Evolutionary conservation across 2,113 vertebrate genomes (phyloP).

Genomic region (Procavia capensis): DNA sequence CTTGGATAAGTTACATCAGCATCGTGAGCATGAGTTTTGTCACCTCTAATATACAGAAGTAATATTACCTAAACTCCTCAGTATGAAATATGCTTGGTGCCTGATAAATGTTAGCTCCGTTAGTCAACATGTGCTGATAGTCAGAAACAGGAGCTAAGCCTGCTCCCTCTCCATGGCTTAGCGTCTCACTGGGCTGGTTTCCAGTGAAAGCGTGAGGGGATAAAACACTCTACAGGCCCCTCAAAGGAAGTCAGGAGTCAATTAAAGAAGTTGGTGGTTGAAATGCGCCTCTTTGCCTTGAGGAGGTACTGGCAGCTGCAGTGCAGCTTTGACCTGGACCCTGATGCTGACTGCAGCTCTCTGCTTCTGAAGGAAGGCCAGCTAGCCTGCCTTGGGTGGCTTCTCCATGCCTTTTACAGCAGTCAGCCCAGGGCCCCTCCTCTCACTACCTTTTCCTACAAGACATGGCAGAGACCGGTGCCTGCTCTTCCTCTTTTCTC

Average conservation of each 20-base stretch:
- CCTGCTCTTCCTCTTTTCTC: slow-evolving; percentile 48
- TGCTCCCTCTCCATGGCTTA: not conserved
- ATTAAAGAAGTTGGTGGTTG: not conserved
- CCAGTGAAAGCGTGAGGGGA: not conserved
- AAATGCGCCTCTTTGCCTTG: not conserved
- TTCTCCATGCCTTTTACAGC: not conserved
- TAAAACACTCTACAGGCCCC: not conserved
- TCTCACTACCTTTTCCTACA: not conserved
- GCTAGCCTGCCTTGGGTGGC: not conserved
- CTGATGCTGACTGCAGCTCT: not conserved
- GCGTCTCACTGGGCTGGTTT: not conserved
- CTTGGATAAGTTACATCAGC: not conserved
- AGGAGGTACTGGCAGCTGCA: not conserved
- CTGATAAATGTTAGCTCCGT: not conserved
- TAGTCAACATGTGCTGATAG: not conserved
- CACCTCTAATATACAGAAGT: not conserved
- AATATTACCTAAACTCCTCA: not conserved
- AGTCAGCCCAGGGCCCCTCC: not conserved
- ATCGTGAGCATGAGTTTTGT: not conserved
- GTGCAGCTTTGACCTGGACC: not conserved
- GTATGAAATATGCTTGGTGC: not conserved
- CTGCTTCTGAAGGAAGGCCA: not conserved
- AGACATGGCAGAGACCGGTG: not conserved
- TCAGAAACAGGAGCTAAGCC: not conserved
- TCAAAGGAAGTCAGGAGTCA: not conserved